Evolutionary conservation across 1,140 invertebrate genomes (phyloP), one percentile per base, ranked within the genome.

Genomic region (Saccostrea glomerata): DNA sequence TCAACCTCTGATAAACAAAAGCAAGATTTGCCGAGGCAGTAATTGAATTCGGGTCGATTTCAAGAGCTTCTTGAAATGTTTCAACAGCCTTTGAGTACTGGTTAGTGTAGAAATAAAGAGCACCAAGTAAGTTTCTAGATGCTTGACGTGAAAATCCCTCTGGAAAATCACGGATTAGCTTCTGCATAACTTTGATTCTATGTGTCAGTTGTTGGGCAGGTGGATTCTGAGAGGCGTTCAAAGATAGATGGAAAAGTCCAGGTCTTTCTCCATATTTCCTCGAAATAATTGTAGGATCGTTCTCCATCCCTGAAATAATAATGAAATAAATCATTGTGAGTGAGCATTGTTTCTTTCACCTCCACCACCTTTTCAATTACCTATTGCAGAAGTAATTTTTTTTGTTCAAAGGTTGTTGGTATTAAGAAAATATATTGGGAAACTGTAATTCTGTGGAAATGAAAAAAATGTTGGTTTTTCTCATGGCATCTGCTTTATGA

Each of bases 1-100:
- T 56, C 5, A 89, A n/a, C 12, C 88, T 20, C 85, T 86, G 84
- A 86, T 89, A 89, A 9, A 89, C 88, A 54, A 86, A 83, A 0
- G 82, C 60, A 2, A 82, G 15, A 56, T 89, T 86, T 36, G 85
- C 66, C 9, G 85, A 15, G 1, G 88, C 88, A 86, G 85, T 89
- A 15, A 47, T n/a, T 36, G 85, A 86, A 7, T 83, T 15, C 1
- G 15, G 20, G 20, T 86, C 58, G 25, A 23, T 55, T 23, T 89
- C 7, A 1, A 86, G 25, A 30, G 86, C 66, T 2, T 86, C 20
- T 36, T 86, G 23, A 55, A 89, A 89, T 25, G 20, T 55, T 11
- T 47, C 40, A 15, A 89, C n/a, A 63, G 85, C 66, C n/a, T 83
- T 54, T 6, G 55, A 70, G 36, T 70, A 63, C 11, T 84, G 40